Conservation (phyloP, 2,888 invertebrate species). For the Sphaeridia pumilis region DNA sequence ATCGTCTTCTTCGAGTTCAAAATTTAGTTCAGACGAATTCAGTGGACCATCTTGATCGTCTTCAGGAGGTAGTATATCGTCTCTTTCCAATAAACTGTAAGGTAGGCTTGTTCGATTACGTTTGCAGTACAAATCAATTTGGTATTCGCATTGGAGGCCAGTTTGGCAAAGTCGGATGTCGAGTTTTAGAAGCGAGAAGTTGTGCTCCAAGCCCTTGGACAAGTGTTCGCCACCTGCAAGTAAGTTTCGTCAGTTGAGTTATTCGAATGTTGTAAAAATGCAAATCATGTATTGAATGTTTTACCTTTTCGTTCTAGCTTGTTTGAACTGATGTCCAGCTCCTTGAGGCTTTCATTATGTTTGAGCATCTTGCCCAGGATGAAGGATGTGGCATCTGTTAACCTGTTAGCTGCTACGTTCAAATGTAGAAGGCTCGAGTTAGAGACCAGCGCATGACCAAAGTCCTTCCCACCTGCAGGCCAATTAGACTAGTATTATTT, state of each 20-base stretch:
- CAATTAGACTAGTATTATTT: not conserved
- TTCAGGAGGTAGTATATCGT: conserved; percentile 21
- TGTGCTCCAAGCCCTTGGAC: conserved; percentile 23
- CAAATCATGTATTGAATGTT: not conserved
- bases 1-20: conserved; percentile 16
- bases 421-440: conserved; percentile 20
- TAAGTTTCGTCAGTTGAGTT: not conserved
- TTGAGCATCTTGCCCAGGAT: conserved; percentile 32
- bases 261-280: not conserved
- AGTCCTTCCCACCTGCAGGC: conserved; percentile 22
- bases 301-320: conserved; percentile 24
- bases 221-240: conserved; percentile 27
- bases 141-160: conserved; percentile 26
- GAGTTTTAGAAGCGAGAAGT: conserved; percentile 24
- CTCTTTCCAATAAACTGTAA: conserved; percentile 22
- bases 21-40: conserved; percentile 15
- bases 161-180: conserved; percentile 26
- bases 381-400: conserved; percentile 24
- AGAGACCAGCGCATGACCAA: conserved; percentile 28
- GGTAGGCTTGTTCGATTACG: conserved; percentile 13
- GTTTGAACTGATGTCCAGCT: conserved; percentile 32
- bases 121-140: conserved; percentile 21
- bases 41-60: conserved; percentile 12
- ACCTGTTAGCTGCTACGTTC: conserved; percentile 25
- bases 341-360: conserved; percentile 23